Percentiles rank a stretch among this genome's conserved stretches.
These are phyloP conservation scores for Megamerina dolium DNA, from an alignment of 2,888 invertebrate genomes.

Conservation along the genomic window DNA sequence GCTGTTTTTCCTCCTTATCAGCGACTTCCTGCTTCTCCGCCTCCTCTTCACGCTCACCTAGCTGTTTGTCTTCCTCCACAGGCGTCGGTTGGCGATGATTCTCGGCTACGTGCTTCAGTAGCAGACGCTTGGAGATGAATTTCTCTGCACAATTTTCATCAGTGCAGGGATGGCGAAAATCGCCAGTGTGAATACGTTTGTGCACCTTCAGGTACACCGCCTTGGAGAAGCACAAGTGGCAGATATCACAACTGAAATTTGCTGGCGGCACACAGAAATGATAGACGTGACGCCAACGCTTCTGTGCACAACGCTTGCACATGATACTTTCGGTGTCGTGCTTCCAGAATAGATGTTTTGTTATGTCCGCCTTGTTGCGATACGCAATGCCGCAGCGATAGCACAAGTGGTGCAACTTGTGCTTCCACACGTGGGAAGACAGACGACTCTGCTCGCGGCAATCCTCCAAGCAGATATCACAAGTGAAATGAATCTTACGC, in stretches of 20 bases:
- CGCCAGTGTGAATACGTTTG: slow-evolving; percentile 68
- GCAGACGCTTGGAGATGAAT: slow-evolving; percentile 75
- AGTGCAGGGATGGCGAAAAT: slow-evolving; percentile 65
- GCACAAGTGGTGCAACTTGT: slow-evolving; percentile 79
- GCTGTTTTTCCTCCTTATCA: background rate
- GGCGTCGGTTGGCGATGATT: slow-evolving; percentile 46
- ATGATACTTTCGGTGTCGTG: slow-evolving; percentile 83
- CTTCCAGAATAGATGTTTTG: slow-evolving; percentile 87
- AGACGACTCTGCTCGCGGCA: slow-evolving; percentile 70
- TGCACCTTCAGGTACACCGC: slow-evolving; percentile 80
- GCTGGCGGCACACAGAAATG: slow-evolving; percentile 82
- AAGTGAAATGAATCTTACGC: slow-evolving; percentile 75
- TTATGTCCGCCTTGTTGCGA: slow-evolving; percentile 80
- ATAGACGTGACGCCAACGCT: slow-evolving; percentile 88
- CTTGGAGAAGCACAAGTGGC: slow-evolving; percentile 65
- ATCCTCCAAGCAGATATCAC: slow-evolving; percentile 80
- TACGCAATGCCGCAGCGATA: slow-evolving; percentile 85
- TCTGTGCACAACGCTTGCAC: slow-evolving; percentile 79
- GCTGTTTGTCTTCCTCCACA: slow-evolving; percentile 7
- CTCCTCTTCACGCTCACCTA: background rate
- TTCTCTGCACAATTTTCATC: slow-evolving; percentile 67
- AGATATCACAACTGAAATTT: slow-evolving; percentile 74
- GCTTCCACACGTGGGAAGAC: slow-evolving; percentile 86
- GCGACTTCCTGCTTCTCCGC: slow-evolving; percentile 6
- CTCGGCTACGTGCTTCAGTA: slow-evolving; percentile 63